Conservation (phyloP, 1,140 invertebrate species). For the Drosophila varians region DNA sequence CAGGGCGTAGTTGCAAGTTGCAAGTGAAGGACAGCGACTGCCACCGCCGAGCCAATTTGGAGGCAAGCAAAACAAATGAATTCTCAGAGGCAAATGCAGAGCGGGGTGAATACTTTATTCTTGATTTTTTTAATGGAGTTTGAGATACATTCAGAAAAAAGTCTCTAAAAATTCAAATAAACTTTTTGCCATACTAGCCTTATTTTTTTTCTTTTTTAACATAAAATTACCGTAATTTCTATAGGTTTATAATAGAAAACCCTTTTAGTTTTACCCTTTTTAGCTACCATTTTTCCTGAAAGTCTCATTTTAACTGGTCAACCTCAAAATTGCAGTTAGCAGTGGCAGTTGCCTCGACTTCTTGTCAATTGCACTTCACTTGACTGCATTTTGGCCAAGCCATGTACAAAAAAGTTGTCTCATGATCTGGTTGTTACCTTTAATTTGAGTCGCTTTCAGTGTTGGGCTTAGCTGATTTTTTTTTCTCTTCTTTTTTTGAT, state of each 20-base stretch:
- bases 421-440: constrained; percentile 58
- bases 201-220: too few relatives aligned
- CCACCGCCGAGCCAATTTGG: constrained; percentile 37
- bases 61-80: constrained; percentile 57
- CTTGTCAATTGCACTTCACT: constrained; percentile 48
- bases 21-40: constrained; percentile 67
- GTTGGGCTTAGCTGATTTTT: constrained; percentile 17
- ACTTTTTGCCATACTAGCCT: too few relatives aligned
- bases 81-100: constrained; percentile 30
- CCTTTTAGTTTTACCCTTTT: background rate
- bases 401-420: constrained; percentile 33
- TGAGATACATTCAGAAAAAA: background rate
- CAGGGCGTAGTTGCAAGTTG: constrained; percentile 61
- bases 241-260: too few relatives aligned
- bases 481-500: constrained; percentile 13
- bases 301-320: too few relatives aligned
- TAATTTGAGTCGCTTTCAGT: constrained; percentile 49
- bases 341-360: constrained; percentile 46
- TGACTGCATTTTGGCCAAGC: constrained; percentile 51
- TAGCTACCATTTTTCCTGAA: background rate
- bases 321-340: constrained; percentile 19
- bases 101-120: constrained; percentile 18
- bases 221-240: too few relatives aligned
- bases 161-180: too few relatives aligned
- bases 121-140: constrained; percentile 23